Base-by-base conservation (phyloP, 2,797 vertebrate genomes). In the Anguilla megastoma region DNA sequence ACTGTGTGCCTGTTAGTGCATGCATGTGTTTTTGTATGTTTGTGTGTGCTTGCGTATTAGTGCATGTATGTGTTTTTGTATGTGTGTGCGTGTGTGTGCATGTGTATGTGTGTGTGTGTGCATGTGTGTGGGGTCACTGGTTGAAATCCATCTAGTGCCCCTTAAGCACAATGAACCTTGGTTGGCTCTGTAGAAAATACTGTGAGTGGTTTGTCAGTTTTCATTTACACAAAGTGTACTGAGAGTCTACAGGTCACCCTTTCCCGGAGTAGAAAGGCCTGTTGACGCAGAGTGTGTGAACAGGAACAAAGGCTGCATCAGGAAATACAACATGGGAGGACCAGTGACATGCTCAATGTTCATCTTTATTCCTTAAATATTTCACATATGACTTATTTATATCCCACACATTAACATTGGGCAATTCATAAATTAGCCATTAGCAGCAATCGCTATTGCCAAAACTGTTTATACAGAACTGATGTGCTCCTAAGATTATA, bases 131-230 rank as follows among this genome's bases (percentile, higher is more conserved):
- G 41, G 24, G 45, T 18, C 21, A 18, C 16, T 79, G 3, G 69
- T 74, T 74, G 2, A 74, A 74, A 74, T 36, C 30, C 69, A 74
- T 36, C 14, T 33, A 10, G 21, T 1, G 36, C 45, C 45, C 21
- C 45, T 50, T n/a, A 9, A 82, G 79, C 50, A n/a, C 36, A n/a
- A 18, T 48, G 79, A 82, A 82, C 18, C 8, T 82, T 45, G 50
- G 79, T n/a, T 4, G 74, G 74, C 74, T 76, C 36, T 76, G 74
- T 33, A 33, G 69, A 41, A 76, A 71, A 12, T n/a, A 27, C 27
- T 71, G n/a, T 21, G 33, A 8, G 79, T 82, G 79, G 79, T 50
- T 82, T 82, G 79, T 82, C 79, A 82, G 41, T 48, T 48, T 24
- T 6, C 21, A 50, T 82, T 50, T 50, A n/a, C 8, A n/a, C 79